Conservation (phyloP, 2,888 invertebrate species). For the Hipparchia sbordonii region DNA sequence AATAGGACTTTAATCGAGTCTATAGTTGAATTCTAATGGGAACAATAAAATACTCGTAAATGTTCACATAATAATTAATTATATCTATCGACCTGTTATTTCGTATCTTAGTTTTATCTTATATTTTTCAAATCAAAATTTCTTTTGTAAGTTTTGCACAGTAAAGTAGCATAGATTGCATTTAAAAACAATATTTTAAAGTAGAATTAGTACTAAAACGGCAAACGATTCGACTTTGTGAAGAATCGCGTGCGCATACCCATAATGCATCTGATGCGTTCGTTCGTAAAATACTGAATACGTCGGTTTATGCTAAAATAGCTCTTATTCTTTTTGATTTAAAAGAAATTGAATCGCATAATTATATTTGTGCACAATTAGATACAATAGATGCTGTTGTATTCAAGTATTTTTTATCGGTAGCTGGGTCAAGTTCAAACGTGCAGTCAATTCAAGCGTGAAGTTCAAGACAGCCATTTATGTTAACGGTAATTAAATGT, state of each 20-base stretch:
- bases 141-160: no score
- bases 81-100: no score
- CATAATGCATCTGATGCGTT: conserved; percentile 27
- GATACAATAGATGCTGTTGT: conserved; percentile 32
- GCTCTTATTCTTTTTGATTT: not conserved
- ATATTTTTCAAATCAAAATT: no score
- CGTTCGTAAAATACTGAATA: conserved; percentile 1
- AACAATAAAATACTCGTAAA: no score
- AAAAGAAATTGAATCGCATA: not conserved
- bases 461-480: conserved; percentile 41
- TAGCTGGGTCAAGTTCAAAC: conserved; percentile 50
- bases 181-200: conserved; percentile 14
- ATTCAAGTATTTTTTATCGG: conserved; percentile 35
- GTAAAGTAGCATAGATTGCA: no score
- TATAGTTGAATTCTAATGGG: no score
- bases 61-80: no score
- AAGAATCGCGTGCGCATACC: conserved; percentile 26
- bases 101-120: no score
- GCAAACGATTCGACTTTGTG: conserved; percentile 19
- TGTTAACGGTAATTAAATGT: conserved; percentile 27
- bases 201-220: conserved; percentile 7
- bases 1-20: no score
- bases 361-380: conserved; percentile 9
- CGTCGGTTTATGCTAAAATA: conserved; percentile 1
- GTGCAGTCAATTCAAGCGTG: conserved; percentile 47